Conservation (phyloP, 2,888 invertebrate genomes). For the Argyresthia albistria region DNA sequence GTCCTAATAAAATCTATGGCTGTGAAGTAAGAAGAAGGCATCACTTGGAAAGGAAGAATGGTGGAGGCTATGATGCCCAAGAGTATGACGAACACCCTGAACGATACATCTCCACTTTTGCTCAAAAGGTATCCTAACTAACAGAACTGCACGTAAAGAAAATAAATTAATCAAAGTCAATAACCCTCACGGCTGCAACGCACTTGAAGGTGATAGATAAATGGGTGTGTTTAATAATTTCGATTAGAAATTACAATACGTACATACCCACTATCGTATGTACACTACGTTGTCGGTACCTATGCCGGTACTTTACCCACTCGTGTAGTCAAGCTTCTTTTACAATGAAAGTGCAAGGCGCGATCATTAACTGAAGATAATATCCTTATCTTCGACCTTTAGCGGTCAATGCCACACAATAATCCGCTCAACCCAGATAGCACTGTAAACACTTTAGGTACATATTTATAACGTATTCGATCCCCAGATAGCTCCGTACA, state of each 20-base stretch:
- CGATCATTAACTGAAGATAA: not conserved
- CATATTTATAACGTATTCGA: not conserved
- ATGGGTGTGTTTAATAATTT: not conserved
- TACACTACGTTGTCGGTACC: too few relatives aligned
- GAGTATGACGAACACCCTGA: slow-evolving; percentile 95
- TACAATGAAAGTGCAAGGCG: not conserved
- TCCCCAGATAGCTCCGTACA: slow-evolving; percentile 95
- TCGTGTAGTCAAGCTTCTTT: too few relatives aligned
- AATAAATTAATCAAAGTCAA: not conserved
- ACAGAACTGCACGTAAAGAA: too few relatives aligned
- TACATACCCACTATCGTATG: too few relatives aligned
- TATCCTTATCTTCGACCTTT: too few relatives aligned
- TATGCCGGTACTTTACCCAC: too few relatives aligned
- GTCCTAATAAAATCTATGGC: slow-evolving; percentile 94
- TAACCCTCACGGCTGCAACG: not conserved
- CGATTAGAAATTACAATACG: too few relatives aligned
- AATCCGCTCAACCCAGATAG: too few relatives aligned
- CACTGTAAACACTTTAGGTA: too few relatives aligned
- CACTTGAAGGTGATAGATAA: not conserved
- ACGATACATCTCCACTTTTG: slow-evolving; percentile 95
- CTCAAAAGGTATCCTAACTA: slow-evolving; percentile 78
- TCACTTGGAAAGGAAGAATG: slow-evolving; percentile 93
- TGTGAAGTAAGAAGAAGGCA: slow-evolving; percentile 96
- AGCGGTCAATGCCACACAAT: too few relatives aligned
- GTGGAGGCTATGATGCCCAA: slow-evolving; percentile 89